A percentile compares a stretch with the other conserved stretches of the same genome.
phyloP scores from a whole-genome alignment of 2,113 vertebrate species.

The Noctilio leporinus region DNA sequence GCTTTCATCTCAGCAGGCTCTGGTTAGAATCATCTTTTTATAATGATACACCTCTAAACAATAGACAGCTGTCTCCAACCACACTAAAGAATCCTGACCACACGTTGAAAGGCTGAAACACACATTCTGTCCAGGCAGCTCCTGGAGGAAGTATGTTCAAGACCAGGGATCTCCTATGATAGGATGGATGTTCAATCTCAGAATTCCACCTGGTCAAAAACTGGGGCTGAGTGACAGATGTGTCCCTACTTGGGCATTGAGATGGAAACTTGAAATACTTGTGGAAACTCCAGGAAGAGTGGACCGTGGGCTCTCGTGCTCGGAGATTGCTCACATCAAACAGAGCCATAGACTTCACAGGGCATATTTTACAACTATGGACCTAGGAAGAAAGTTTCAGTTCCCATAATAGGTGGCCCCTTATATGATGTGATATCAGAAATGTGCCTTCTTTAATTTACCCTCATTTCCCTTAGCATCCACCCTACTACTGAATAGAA shows the following conservation, averaged over 20 bases:
- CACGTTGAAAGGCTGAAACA: not conserved
- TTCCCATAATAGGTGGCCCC: not conserved
- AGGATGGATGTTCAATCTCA: not conserved
- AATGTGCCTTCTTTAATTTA: not conserved
- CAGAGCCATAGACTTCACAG: not conserved
- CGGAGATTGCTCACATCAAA: not conserved
- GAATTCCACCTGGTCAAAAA: not conserved
- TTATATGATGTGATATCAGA: not conserved
- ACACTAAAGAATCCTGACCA: not conserved
- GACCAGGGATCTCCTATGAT: not conserved
- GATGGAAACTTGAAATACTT: not conserved
- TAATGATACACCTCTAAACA: not conserved
- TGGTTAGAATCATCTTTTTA: not conserved
- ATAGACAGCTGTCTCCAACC: not conserved
- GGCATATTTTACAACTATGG: not conserved
- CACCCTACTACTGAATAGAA: not conserved
- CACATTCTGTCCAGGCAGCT: not conserved
- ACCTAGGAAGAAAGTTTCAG: not conserved
- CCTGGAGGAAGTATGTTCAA: not conserved
- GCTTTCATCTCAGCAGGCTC: slow-evolving; percentile 26
- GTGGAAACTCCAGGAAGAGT: not conserved
- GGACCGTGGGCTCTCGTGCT: not conserved
- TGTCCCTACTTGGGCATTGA: not conserved
- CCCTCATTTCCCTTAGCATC: not conserved
- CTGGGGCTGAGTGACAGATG: not conserved